These are phyloP conservation scores for Tetranychus piercei DNA, from an alignment of 2,888 invertebrate species.

Conservation along the genomic window DNA sequence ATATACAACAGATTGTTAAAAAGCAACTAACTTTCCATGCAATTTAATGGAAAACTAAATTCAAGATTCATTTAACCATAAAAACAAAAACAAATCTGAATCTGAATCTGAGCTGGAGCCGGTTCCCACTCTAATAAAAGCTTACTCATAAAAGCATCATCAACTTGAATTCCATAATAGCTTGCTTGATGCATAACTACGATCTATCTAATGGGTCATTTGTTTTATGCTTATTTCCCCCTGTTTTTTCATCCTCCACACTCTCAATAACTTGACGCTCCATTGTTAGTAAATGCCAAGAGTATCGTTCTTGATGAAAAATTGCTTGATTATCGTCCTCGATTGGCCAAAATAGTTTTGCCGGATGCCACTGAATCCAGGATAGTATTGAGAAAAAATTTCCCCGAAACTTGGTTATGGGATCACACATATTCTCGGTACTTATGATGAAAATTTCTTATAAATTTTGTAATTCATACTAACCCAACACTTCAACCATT, in stretches of 20 bases:
- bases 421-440: slow-evolving; percentile 44
- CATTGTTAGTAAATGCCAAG: not conserved
- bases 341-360: slow-evolving; percentile 25
- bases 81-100: not conserved
- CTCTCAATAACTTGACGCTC: not conserved
- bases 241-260: not conserved
- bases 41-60: not conserved
- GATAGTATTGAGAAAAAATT: slow-evolving; percentile 38
- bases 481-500: too few relatives aligned
- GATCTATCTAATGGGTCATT: not conserved
- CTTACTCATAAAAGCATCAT: not conserved
- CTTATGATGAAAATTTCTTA: not conserved
- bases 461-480: not conserved
- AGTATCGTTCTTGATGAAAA: slow-evolving; percentile 25
- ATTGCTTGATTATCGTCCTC: slow-evolving; percentile 25
- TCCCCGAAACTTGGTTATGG: slow-evolving; percentile 56
- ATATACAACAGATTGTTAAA: not conserved
- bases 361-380: slow-evolving; percentile 28
- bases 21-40: not conserved
- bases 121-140: not conserved
- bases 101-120: not conserved
- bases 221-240: not conserved
- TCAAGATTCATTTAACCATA: not conserved
- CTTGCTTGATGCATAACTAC: not conserved
- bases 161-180: not conserved